Conservation (phyloP, 2,797 vertebrate species). For the Gymnothorax javanicus region DNA sequence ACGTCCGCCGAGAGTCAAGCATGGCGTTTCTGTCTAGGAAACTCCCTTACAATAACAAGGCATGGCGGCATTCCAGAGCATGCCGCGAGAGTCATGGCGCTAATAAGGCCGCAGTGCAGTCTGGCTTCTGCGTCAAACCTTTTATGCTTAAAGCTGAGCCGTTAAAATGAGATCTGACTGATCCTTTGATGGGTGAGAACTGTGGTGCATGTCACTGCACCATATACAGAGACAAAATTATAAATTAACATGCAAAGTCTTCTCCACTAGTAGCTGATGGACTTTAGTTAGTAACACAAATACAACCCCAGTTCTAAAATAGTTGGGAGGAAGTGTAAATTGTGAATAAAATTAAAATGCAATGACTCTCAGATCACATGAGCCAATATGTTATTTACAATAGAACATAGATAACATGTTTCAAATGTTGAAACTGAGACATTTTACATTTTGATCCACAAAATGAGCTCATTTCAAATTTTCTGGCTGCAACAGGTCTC, state of each 20-base stretch:
- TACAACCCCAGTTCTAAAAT: no score
- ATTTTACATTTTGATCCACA: no score
- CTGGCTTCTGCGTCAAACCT: not conserved
- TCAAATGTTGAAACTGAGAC: no score
- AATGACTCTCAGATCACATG: no score
- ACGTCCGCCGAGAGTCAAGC: slow-evolving; percentile 69
- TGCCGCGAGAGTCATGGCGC: slow-evolving; percentile 39
- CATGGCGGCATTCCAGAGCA: slow-evolving; percentile 76
- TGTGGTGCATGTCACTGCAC: not conserved
- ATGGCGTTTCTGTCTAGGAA: slow-evolving; percentile 57
- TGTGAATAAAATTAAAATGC: no score
- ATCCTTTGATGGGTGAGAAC: not conserved
- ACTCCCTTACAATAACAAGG: slow-evolving; percentile 79
- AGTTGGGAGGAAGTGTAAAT: no score
- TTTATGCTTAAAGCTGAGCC: not conserved
- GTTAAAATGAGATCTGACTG: not conserved
- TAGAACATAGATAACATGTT: no score
- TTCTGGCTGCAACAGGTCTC: no score
- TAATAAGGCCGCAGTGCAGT: slow-evolving; percentile 6
- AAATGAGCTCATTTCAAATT: no score
- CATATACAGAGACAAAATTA: not conserved
- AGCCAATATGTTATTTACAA: no score
- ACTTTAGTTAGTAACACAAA: not conserved
- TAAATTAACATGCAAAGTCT: not conserved
- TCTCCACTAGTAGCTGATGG: not conserved